A percentile compares a stretch with the other conserved stretches of the same genome.
phyloP scores from a whole-genome alignment of 1,140 invertebrate species.

The Cotesia glomerata region DNA sequence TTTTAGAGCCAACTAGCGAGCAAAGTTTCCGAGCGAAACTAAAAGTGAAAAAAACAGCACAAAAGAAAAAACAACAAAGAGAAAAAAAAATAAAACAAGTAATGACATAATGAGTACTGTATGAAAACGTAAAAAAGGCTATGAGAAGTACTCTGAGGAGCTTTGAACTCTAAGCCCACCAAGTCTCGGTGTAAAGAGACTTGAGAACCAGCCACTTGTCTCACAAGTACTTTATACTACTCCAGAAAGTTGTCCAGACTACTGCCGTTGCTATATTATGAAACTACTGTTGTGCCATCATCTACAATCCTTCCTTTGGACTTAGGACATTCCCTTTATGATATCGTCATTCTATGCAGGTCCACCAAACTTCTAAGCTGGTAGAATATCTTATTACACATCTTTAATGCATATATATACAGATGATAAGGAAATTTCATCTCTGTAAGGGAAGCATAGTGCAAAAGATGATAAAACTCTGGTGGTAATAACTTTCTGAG shows the following conservation, averaged over 20 bases:
- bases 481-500: conserved; percentile 15
- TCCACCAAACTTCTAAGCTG: background rate
- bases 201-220: conserved; percentile 45
- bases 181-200: conserved; percentile 40
- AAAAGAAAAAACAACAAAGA: too few species aligned
- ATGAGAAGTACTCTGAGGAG: conserved; percentile 26
- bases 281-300: background rate
- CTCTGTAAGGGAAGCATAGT: background rate
- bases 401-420: background rate
- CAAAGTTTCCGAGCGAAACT: too few species aligned
- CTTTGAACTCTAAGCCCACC: conserved; percentile 38
- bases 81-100: background rate
- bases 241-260: background rate
- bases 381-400: too few species aligned
- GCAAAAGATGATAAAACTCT: background rate
- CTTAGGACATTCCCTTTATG: background rate
- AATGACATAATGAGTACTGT: conserved; percentile 34
- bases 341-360: background rate
- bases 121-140: conserved; percentile 24
- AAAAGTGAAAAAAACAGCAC: too few species aligned
- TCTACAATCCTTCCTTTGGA: background rate
- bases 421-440: background rate
- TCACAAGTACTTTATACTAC: conserved; percentile 41
- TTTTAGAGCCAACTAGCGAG: too few species aligned
- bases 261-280: background rate